Evolutionary conservation across 2,888 invertebrate genomes (phyloP).

Genomic region (Sphaerophoria rueppellii): DNA sequence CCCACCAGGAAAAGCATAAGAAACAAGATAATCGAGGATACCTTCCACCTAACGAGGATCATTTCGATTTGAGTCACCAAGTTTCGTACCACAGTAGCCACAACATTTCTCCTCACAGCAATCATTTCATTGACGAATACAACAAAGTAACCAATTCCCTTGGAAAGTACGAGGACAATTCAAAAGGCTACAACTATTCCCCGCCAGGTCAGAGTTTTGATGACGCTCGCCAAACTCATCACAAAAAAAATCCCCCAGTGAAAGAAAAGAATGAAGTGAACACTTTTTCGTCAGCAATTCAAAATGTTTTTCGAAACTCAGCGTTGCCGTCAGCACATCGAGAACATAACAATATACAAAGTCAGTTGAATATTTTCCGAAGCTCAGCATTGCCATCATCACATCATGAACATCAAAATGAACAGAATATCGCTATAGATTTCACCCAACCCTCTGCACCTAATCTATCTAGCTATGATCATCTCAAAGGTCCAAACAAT

Average conservation of each 20-base stretch:
- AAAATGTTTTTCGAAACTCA: background rate
- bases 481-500: background rate
- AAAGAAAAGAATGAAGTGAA: background rate
- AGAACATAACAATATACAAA: too few species aligned
- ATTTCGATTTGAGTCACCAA: constrained; percentile 39
- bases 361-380: background rate
- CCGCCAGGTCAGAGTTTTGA: constrained; percentile 6
- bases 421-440: background rate
- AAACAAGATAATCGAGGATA: constrained; percentile 18
- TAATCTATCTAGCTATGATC: background rate
- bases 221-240: background rate
- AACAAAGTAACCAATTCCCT: background rate
- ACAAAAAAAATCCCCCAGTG: background rate
- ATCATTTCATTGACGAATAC: background rate
- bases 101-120: background rate
- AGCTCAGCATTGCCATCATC: background rate
- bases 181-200: constrained; percentile 19
- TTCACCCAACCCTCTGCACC: background rate
- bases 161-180: constrained; percentile 2
- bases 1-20: background rate
- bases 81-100: constrained; percentile 49
- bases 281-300: background rate
- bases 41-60: constrained; percentile 16
- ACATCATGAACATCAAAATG: background rate
- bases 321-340: background rate